These are phyloP conservation scores for Globia sparganii DNA, from an alignment of 2,888 invertebrate genomes.

Conservation along the genomic window DNA sequence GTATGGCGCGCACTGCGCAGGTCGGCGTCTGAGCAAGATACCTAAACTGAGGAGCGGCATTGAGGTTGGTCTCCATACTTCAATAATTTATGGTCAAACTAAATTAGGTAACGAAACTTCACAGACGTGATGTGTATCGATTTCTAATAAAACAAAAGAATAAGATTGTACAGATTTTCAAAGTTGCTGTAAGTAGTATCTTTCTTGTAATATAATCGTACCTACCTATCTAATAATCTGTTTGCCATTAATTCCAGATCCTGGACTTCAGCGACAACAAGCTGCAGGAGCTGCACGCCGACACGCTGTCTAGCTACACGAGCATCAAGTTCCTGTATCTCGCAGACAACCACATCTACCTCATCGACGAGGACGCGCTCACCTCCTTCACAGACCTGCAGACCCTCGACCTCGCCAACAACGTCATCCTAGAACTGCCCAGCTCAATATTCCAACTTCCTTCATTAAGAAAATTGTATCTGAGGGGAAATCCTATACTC, in stretches of 20 bases:
- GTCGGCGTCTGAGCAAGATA: conserved; percentile 84
- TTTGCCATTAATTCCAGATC: conserved; percentile 82
- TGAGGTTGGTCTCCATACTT: conserved; percentile 81
- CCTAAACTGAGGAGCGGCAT: conserved; percentile 88
- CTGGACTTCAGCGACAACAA: conserved; percentile 91
- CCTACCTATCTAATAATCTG: neutral
- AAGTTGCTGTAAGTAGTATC: no score
- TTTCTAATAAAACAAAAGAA: no score
- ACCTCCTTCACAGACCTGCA: conserved; percentile 86
- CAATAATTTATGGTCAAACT: no score
- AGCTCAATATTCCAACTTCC: conserved; percentile 90
- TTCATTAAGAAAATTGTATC: conserved; percentile 91
- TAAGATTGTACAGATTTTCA: no score
- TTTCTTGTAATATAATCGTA: neutral
- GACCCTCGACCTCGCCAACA: conserved; percentile 90
- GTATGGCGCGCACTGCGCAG: conserved; percentile 90
- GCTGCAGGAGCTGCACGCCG: conserved; percentile 86
- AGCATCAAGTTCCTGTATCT: conserved; percentile 90
- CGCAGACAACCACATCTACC: conserved; percentile 90
- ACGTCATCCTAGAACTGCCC: conserved; percentile 88
- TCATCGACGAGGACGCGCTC: conserved; percentile 90
- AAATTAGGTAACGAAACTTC: no score
- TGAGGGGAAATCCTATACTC: conserved; percentile 88
- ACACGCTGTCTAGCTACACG: conserved; percentile 88
- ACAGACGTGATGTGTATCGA: no score